A percentile compares a stretch with the other conserved stretches of the same genome.
These are phyloP conservation scores for Alloplasta piceator DNA, from an alignment of 2,888 invertebrate genomes.

Conservation along the genomic window DNA sequence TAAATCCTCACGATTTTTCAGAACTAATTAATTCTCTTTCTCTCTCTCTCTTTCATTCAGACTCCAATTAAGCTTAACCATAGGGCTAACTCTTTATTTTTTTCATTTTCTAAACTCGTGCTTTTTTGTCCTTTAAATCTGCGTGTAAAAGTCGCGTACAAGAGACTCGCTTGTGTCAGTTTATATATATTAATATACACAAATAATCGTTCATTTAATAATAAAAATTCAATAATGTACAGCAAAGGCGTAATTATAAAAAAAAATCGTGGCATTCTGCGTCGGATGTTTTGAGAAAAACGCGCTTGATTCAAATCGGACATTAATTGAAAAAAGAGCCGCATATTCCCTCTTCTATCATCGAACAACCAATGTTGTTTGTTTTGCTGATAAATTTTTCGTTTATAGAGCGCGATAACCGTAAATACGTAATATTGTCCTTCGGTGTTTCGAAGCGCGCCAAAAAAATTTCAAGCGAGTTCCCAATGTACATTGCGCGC, in stretches of 20 bases:
- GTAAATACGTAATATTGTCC: slow-evolving; percentile 59
- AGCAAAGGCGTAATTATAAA: slow-evolving; percentile 45
- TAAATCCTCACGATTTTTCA: slow-evolving; percentile 51
- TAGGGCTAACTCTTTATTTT: slow-evolving; percentile 25
- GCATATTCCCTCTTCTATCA: slow-evolving; percentile 32
- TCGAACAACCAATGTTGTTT: slow-evolving; percentile 6
- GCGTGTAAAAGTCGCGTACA: slow-evolving; percentile 52
- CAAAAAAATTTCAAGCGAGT: slow-evolving; percentile 28
- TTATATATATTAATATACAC: slow-evolving; percentile 22
- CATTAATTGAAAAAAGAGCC: slow-evolving; percentile 17
- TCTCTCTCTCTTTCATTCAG: slow-evolving; percentile 24
- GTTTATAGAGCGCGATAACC: slow-evolving; percentile 15
- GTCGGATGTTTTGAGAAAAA: slow-evolving; percentile 24
- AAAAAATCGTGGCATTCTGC: not conserved
- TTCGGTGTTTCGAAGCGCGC: slow-evolving; percentile 36
- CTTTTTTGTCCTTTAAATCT: slow-evolving; percentile 3
- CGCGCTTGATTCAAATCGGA: slow-evolving; percentile 17
- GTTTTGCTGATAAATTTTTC: slow-evolving; percentile 19
- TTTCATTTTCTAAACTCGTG: not conserved
- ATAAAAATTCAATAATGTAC: slow-evolving; percentile 50
- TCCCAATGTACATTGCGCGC: not conserved
- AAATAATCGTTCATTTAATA: slow-evolving; percentile 19
- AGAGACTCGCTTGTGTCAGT: slow-evolving; percentile 54
- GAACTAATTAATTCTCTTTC: slow-evolving; percentile 32
- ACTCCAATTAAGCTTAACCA: slow-evolving; percentile 35